Evolutionary conservation across 2,797 vertebrate species (phyloP).

Genomic region (Telmatherina bonti): DNA sequence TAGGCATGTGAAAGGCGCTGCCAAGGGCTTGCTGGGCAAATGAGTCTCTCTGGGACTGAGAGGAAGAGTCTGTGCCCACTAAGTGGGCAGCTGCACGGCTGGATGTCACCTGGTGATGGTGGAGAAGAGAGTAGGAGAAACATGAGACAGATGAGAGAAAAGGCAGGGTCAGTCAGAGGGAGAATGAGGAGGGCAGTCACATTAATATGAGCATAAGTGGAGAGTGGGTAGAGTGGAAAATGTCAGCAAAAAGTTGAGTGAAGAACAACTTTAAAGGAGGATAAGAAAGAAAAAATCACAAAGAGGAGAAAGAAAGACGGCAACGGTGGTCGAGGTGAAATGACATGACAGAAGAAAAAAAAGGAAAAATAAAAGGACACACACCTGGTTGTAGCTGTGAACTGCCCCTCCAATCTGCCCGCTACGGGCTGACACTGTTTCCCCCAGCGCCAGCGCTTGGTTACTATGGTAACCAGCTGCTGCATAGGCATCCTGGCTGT

Average conservation of each 20-base stretch:
- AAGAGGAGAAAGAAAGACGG: neutral
- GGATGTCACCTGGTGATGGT: slow-evolving; percentile 85
- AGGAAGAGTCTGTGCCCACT: slow-evolving; percentile 82
- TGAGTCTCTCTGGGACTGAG: slow-evolving; percentile 90
- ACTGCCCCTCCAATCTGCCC: slow-evolving; percentile 89
- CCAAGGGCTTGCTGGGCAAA: slow-evolving; percentile 92
- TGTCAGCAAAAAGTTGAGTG: neutral
- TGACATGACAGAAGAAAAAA: neutral
- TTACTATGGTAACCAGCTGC: slow-evolving; percentile 97
- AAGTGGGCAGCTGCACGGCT: slow-evolving; percentile 89
- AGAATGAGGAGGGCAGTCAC: slow-evolving; percentile 1
- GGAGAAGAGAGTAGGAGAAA: slow-evolving; percentile 10
- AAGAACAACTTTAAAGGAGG: neutral
- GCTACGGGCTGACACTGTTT: slow-evolving; percentile 86
- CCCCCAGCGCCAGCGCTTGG: slow-evolving; percentile 94
- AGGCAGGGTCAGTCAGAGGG: neutral
- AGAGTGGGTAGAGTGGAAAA: neutral
- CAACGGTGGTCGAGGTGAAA: neutral
- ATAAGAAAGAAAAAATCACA: neutral
- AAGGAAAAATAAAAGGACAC: neutral
- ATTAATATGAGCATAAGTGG: neutral
- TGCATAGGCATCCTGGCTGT: slow-evolving; percentile 95
- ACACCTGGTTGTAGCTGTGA: slow-evolving; percentile 89
- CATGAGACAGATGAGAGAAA: slow-evolving; percentile 2
- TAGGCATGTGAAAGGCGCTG: slow-evolving; percentile 95